These are phyloP conservation scores for Graphium colonna DNA, from an alignment of 2,888 invertebrate genomes.

Conservation along the genomic window DNA sequence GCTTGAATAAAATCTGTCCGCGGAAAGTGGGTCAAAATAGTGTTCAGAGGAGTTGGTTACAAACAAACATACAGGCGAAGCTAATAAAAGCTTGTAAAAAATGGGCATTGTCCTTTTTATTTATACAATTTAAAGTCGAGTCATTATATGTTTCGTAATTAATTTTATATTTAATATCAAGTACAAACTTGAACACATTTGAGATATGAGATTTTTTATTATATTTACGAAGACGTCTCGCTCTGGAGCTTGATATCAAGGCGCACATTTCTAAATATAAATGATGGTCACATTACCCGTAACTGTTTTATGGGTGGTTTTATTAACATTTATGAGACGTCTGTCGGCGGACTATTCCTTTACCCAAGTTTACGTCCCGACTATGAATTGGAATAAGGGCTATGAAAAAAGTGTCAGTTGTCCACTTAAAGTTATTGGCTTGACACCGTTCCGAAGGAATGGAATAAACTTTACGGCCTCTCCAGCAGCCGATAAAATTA, in stretches of 20 bases:
- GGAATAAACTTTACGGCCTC: neutral
- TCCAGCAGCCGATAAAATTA: neutral
- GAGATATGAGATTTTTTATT: neutral
- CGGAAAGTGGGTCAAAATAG: too few species aligned
- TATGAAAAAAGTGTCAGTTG: constrained; percentile 31
- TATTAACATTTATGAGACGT: constrained; percentile 35
- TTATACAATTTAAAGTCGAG: too few species aligned
- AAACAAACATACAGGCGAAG: too few species aligned
- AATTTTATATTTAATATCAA: neutral
- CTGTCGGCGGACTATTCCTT: constrained; percentile 30
- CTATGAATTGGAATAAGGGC: constrained; percentile 32
- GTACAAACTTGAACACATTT: neutral
- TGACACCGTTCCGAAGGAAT: neutral
- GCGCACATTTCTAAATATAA: constrained; percentile 22
- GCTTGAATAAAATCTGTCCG: too few species aligned
- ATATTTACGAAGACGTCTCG: neutral
- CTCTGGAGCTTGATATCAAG: constrained; percentile 22
- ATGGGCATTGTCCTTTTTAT: too few species aligned
- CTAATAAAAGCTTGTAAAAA: too few species aligned
- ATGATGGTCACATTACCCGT: constrained; percentile 24
- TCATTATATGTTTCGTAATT: too few species aligned
- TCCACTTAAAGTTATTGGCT: constrained; percentile 26
- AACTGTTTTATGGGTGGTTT: constrained; percentile 29
- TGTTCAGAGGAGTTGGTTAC: too few species aligned
- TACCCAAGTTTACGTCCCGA: constrained; percentile 27